A percentile compares a stretch with the other conserved stretches of the same genome.
These are phyloP conservation scores for Campylomormyrus tamandua DNA, from an alignment of 2,113 vertebrate species.

Conservation along the genomic window DNA sequence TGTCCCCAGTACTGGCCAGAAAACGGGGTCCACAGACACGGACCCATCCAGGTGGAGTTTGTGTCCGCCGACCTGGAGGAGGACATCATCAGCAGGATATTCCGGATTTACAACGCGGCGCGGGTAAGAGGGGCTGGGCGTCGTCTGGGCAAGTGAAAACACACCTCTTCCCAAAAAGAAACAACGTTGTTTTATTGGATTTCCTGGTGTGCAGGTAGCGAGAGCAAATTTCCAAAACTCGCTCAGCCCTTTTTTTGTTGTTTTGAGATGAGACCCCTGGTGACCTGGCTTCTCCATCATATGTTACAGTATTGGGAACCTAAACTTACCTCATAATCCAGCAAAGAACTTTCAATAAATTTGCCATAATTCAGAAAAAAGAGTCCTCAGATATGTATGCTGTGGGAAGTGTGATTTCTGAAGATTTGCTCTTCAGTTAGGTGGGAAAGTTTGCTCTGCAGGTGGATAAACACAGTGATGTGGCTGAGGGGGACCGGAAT, in stretches of 20 bases:
- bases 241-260: not conserved
- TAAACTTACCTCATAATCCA: not conserved
- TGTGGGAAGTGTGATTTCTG: not conserved
- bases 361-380: not conserved
- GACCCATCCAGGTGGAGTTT: conserved; percentile 95
- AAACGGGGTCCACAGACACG: conserved; percentile 85
- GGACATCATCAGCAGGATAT: conserved; percentile 96
- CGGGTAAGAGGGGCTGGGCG: conserved; percentile 61
- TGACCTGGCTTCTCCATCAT: not conserved
- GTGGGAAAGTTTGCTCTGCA: not conserved
- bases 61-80: conserved; percentile 93
- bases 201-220: not conserved
- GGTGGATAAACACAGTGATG: not conserved
- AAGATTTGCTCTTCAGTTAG: not conserved
- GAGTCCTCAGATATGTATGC: not conserved
- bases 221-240: not conserved
- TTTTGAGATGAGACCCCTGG: not conserved
- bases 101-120: conserved; percentile 93
- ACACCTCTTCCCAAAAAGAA: not conserved
- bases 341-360: not conserved
- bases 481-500: too few relatives aligned
- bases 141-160: not conserved
- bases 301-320: not conserved
- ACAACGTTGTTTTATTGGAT: not conserved
- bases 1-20: conserved; percentile 99